Evolutionary conservation across 2,113 vertebrate genomes (phyloP).

Genomic region (Sylvietta virens): DNA sequence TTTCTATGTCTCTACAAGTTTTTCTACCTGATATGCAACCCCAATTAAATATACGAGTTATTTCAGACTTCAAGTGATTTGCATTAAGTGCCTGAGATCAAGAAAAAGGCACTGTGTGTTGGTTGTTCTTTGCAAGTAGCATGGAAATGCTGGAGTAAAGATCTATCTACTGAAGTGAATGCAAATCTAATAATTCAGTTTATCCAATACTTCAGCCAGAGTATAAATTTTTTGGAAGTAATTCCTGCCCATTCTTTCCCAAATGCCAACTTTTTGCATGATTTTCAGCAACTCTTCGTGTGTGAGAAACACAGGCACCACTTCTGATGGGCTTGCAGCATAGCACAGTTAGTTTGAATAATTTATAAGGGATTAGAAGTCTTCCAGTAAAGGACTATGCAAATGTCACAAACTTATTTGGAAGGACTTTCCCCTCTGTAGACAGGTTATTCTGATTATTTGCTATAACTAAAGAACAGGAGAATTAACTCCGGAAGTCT

Average conservation of each 20-base stretch:
- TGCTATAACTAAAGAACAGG: not conserved
- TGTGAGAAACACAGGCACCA: not conserved
- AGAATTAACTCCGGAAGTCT: not conserved
- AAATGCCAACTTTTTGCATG: not conserved
- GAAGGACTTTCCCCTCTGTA: not conserved
- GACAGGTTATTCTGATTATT: not conserved
- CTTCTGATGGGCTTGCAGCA: not conserved
- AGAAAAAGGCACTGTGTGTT: not conserved
- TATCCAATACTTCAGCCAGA: not conserved
- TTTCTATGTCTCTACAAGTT: not conserved
- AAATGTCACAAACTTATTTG: not conserved
- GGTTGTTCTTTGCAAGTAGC: not conserved
- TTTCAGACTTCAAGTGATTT: not conserved
- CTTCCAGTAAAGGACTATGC: not conserved
- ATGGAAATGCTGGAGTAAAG: not conserved
- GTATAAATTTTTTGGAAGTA: not conserved
- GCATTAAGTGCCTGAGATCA: not conserved
- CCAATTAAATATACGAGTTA: not conserved
- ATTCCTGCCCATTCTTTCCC: not conserved
- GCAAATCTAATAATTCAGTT: not conserved
- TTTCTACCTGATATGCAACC: not conserved
- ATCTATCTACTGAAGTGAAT: not conserved
- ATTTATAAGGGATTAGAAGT: not conserved
- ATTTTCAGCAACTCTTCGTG: not conserved
- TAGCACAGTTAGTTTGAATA: not conserved